Base-by-base conservation (phyloP, 2,888 invertebrate genomes). In the Macrophya annulata region DNA sequence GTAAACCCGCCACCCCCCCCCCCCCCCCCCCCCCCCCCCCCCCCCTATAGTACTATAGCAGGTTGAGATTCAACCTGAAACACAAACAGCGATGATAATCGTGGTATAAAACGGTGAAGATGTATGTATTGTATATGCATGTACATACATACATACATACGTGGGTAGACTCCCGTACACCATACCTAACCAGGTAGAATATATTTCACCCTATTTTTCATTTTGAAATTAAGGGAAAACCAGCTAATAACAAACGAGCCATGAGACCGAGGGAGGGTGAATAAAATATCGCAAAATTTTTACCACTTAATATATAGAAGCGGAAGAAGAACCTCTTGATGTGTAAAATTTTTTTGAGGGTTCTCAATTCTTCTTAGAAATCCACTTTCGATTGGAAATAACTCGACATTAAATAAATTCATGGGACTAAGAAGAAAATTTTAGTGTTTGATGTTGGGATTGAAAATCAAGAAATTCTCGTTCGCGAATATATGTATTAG, bases 171-270 rank as follows among this genome's bases (percentile, higher is more conserved):
- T 21, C 59, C 4, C 59, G 51, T 55, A 55, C 9, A 17, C 12
- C 55, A 55, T 0, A 17, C 12, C 55, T 55, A 62, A 25, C 62
- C 12, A 25, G 25, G 25, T 55, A 17, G 55, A 55, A 62, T 17
- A 17, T 55, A 17, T 40, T 71, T 40, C 71, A 40, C 71, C 40
- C 71, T 71, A 10, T 81, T 62, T 81, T 65, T 62, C 15, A 43
- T 81, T 62, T 81, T 37, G 10, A 10, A 43, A 10, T 59, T 31
- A 81, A 40, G 21, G 62, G 21, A 62, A 25, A 10, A 21, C 10
- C 25, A 25, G 62, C 62, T 62, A 62, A 62, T 62, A 62, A 62
- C 25, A 55, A 55, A 55, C 55, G 55, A 55, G 55, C 55, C n/a
- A n/a, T 55, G n/a, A 55, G 62, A 21, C 25, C 25, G 4, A 21